These are phyloP conservation scores for Cheilosia grossa DNA, from an alignment of 2,888 invertebrate genomes.

Conservation along the genomic window DNA sequence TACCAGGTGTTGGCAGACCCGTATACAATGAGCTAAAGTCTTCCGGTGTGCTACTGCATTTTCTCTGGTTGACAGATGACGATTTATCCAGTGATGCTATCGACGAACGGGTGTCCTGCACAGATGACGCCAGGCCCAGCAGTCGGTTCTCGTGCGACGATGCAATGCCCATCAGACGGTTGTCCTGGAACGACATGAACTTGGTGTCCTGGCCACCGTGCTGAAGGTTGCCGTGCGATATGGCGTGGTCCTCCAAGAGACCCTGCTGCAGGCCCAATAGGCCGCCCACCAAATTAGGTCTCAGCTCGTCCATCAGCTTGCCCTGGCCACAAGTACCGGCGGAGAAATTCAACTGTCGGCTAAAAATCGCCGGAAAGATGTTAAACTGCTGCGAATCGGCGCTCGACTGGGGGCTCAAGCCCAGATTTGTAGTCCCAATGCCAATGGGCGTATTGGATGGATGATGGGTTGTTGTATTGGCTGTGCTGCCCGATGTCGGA, in stretches of 20 bases:
- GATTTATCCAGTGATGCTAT: conserved; percentile 84
- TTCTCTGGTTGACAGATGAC: conserved; percentile 84
- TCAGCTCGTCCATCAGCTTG: conserved; percentile 93
- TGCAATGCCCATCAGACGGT: conserved; percentile 83
- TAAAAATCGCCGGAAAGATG: conserved; percentile 95
- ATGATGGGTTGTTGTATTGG: conserved; percentile 76
- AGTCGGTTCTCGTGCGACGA: conserved; percentile 82
- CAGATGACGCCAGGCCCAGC: conserved; percentile 83
- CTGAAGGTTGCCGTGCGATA: conserved; percentile 84
- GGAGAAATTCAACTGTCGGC: conserved; percentile 93
- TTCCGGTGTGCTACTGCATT: conserved; percentile 94
- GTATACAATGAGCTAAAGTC: conserved; percentile 95
- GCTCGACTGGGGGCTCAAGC: conserved; percentile 82
- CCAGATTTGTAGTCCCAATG: conserved; percentile 80
- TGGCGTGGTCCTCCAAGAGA: conserved; percentile 89
- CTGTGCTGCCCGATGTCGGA: conserved; percentile 79
- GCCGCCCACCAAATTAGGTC: conserved; percentile 92
- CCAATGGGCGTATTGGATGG: conserved; percentile 77
- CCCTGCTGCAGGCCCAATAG: conserved; percentile 91
- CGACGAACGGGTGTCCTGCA: conserved; percentile 85
- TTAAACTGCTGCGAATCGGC: conserved; percentile 90
- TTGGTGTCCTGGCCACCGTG: conserved; percentile 84
- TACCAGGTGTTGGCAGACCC: conserved; percentile 84
- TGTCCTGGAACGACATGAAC: conserved; percentile 84
- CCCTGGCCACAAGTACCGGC: conserved; percentile 88